These are phyloP conservation scores for Synergus laeviventris DNA, from an alignment of 2,888 invertebrate species.

Conservation along the genomic window DNA sequence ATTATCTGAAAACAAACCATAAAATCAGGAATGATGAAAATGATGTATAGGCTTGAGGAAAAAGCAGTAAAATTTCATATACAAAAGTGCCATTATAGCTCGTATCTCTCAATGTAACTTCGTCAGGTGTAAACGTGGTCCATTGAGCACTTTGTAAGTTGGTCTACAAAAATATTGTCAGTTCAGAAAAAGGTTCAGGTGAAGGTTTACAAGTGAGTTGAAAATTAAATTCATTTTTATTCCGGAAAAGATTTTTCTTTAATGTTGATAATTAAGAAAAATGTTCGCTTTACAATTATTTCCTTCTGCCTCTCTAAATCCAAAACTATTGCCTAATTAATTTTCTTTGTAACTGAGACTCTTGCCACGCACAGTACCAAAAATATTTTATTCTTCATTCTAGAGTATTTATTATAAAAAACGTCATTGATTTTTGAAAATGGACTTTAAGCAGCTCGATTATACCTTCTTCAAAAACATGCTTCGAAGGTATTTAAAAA, in stretches of 20 bases:
- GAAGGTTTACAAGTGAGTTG: not conserved
- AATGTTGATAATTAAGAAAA: not conserved
- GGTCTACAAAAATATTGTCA: not conserved
- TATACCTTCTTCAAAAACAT: not conserved
- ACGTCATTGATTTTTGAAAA: not conserved
- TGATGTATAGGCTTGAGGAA: not conserved
- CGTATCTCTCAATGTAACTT: not conserved
- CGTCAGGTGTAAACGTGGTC: not conserved
- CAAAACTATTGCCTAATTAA: no score
- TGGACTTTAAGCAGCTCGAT: conserved; percentile 20
- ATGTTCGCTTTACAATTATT: no score
- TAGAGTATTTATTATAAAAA: not conserved
- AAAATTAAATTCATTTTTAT: not conserved
- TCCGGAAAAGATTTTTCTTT: no score
- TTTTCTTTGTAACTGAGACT: no score
- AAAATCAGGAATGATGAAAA: no score
- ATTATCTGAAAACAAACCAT: no score
- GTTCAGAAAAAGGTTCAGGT: not conserved
- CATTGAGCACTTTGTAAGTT: not conserved
- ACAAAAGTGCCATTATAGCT: not conserved
- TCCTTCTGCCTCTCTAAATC: no score
- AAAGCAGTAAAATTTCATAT: not conserved
- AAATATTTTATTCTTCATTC: no score
- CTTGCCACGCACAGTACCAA: no score
- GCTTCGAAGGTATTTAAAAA: not conserved